Percentiles rank a stretch among this genome's conserved stretches.
Conservation (phyloP, 2,113 vertebrate genomes). For the Camelus bactrianus region DNA sequence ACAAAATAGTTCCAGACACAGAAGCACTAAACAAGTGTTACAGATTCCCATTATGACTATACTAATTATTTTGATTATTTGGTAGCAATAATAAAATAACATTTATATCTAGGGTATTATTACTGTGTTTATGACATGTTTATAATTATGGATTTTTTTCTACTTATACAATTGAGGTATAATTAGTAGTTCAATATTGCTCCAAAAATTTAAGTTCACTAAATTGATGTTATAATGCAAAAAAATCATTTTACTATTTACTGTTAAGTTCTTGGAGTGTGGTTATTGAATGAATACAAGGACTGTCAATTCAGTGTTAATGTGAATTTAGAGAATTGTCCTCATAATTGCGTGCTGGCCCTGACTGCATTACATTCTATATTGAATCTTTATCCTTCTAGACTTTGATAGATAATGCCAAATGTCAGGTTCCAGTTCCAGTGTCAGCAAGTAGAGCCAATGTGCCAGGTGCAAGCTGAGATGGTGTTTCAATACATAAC, state of each 20-base stretch:
- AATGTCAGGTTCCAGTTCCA: neutral
- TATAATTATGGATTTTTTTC: neutral
- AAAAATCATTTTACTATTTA: neutral
- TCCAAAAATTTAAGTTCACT: neutral
- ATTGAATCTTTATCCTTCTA: neutral
- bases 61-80: neutral
- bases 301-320: neutral
- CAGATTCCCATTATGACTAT: neutral
- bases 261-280: neutral
- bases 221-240: neutral
- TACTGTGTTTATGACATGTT: neutral
- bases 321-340: neutral
- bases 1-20: neutral
- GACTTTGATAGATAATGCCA: conserved; percentile 1
- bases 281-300: neutral
- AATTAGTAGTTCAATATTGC: neutral
- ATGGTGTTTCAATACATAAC: neutral
- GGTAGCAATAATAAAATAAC: neutral
- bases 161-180: neutral
- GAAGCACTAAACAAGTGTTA: neutral
- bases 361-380: neutral
- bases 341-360: neutral
- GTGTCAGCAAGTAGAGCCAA: conserved; percentile 27
- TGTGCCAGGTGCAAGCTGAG: conserved; percentile 50
- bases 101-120: neutral